Conservation (phyloP, 2,797 vertebrate species). For the Hephaestus fuliginosus region DNA sequence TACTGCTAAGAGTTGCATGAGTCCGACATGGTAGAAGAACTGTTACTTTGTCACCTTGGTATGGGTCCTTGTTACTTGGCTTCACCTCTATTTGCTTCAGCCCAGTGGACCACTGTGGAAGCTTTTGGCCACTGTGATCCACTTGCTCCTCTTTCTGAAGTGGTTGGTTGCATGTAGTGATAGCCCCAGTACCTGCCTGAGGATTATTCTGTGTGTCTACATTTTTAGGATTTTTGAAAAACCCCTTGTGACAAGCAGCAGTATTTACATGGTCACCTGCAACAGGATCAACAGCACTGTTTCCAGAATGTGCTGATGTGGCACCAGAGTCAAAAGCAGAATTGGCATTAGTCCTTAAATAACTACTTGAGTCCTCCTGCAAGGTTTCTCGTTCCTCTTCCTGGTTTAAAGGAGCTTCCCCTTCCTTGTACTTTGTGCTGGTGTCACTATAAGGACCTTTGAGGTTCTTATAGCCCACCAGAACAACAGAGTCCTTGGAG, state of each 20-base stretch:
- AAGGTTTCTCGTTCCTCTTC: slow-evolving; percentile 86
- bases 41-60: slow-evolving; percentile 88
- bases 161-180: slow-evolving; percentile 76
- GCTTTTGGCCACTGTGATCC: slow-evolving; percentile 73
- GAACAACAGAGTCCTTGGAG: slow-evolving; percentile 96
- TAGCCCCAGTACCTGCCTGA: slow-evolving; percentile 88
- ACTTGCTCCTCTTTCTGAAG: slow-evolving; percentile 75
- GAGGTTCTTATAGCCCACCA: slow-evolving; percentile 97
- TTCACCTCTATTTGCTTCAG: slow-evolving; percentile 89
- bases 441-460: slow-evolving; percentile 88
- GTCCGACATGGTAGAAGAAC: slow-evolving; percentile 81
- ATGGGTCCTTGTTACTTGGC: slow-evolving; percentile 86
- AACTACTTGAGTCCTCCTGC: slow-evolving; percentile 78
- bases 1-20: slow-evolving; percentile 54
- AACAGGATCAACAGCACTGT: slow-evolving; percentile 57
- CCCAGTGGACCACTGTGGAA: slow-evolving; percentile 73
- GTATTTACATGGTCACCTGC: slow-evolving; percentile 76
- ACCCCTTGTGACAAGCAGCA: slow-evolving; percentile 77
- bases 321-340: slow-evolving; percentile 81
- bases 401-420: slow-evolving; percentile 79
- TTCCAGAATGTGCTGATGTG: slow-evolving; percentile 81
- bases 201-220: slow-evolving; percentile 84
- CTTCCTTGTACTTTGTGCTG: slow-evolving; percentile 87
- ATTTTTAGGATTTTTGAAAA: slow-evolving; percentile 82
- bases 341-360: slow-evolving; percentile 84